Evolutionary conservation across 2,113 vertebrate genomes (phyloP), one percentile per base, ranked within the genome.

Genomic region (Corydoras maculifer): DNA sequence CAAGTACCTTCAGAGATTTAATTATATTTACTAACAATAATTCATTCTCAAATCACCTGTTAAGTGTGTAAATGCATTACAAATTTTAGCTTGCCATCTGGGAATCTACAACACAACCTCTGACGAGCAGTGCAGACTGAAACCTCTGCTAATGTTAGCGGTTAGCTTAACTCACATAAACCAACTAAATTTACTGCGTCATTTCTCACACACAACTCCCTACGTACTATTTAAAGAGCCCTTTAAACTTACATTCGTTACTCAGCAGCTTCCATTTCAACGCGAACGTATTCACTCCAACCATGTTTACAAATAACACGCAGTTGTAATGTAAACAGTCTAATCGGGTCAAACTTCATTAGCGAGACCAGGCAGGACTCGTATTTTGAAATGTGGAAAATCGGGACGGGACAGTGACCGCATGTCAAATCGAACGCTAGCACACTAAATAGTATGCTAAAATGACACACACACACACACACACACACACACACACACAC

Each of bases 321-420:
- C 54, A 57, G 54, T 15, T n/a, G n/a, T 12, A 9, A 43, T 12
- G 10, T 53, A 53, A n/a, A 57, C 12, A 13, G 15, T 57, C 5
- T 10, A 18, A 0, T 12, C 65, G 30, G 65, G 32, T 68, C 72
- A 68, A 74, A 74, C 65, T 74, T 68, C 65, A 57, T 43, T 31
- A 55, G 30, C 35, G 0, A 18, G 10, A 9, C 3, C 43, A 8
- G 10, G 31, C 9, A 0, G 30, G 1, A 59, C 72, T 30, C 25
- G 9, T 74, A 74, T 74, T 74, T 74, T 74, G 65, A 74, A 68
- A 67, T 15, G 10, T 43, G 3, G 2, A 54, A 61, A 25, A n/a
- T 1, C 10, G 53, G 65, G 65, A 68, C 55, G 53, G 18, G 30
- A 15, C 4, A 54, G 9, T 5, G 9, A 50, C 64, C 0, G 4